Evolutionary conservation across 2,113 vertebrate species (phyloP), one percentile per base, ranked within the genome.

Genomic region (Malurus alboscapulatus): DNA sequence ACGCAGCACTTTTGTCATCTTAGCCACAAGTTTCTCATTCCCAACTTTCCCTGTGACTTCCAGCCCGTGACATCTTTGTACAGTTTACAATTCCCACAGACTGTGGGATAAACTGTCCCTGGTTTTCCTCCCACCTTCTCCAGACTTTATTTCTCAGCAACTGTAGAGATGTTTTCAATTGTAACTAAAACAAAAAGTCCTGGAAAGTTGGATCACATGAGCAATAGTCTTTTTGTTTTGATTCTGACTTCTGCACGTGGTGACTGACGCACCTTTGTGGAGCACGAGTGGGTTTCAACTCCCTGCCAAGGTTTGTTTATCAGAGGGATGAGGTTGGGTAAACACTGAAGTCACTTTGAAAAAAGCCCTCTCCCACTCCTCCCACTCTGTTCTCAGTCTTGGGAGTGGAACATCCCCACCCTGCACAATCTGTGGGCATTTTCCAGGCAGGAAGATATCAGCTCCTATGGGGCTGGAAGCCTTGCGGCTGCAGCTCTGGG

Each of bases 261-360:
- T 74, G 80, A 79, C 82, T 92, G 93, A 94, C 14, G 82, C 78
- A 90, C 71, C 87, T 93, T 75, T 4, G 18, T 61, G 57, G 16
- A 80, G 27, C 73, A 29, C 0, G 69, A 95, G 92, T 78, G 59
- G 90, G 84, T 44, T 94, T 80, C 82, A 82, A 12, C 50, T 75
- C 78, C 78, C 25, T 68, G 6, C 69, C 84, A 79, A 58, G 11
- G 32, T 90, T 87, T 96, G 85, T 96, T 95, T 93, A 87, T 53
- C 71, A 76, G 66, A 93, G 66, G 7, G 17, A 42, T 95, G 87
- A 51, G 20, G n/a, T 12, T 91, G 84, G 26, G 32, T 87, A 83
- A 61, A 94, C 87, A 85, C 67, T 92, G 90, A 90, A 91, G 51
- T 88, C 29, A 92, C 40, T 90, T 48, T 26, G n/a, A 34, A 76